phyloP scores from a whole-genome alignment of 2,888 invertebrate species.

The Nesidiocoris tenuis region DNA sequence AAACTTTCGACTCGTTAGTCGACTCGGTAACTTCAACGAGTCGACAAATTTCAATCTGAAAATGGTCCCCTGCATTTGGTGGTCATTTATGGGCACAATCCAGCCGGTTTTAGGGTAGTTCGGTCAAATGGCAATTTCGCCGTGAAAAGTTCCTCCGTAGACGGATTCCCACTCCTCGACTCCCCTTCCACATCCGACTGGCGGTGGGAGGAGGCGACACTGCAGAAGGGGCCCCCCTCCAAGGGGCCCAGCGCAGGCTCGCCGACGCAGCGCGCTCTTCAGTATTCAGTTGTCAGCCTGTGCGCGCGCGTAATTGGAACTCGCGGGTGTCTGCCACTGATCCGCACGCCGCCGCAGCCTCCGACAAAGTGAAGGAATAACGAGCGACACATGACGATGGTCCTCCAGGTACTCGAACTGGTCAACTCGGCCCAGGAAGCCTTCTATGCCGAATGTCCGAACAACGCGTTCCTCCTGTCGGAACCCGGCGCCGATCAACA shows the following conservation, averaged over 20 bases:
- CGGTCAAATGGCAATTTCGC: no score
- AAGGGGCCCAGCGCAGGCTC: neutral
- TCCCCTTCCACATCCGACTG: no score
- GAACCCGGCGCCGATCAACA: constrained; percentile 45
- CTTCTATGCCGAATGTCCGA: constrained; percentile 67
- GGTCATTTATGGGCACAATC: no score
- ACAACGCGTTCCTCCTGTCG: constrained; percentile 47
- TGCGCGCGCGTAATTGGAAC: neutral
- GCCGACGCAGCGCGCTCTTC: neutral
- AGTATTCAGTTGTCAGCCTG: neutral
- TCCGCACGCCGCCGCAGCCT: neutral
- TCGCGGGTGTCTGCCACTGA: neutral
- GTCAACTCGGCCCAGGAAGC: constrained; percentile 66
- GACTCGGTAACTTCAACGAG: no score
- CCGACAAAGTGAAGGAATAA: neutral
- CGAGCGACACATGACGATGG: constrained; percentile 58
- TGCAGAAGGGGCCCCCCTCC: neutral
- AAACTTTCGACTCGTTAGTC: no score
- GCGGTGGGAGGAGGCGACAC: no score
- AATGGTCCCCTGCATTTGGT: no score
- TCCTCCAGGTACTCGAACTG: constrained; percentile 70
- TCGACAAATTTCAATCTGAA: no score
- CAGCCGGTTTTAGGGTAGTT: no score
- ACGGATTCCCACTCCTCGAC: no score
- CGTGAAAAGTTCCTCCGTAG: no score